Evolutionary conservation across 2,113 vertebrate species (phyloP), one percentile per base, ranked within the genome.

Genomic region (Formicarius rufipectus): DNA sequence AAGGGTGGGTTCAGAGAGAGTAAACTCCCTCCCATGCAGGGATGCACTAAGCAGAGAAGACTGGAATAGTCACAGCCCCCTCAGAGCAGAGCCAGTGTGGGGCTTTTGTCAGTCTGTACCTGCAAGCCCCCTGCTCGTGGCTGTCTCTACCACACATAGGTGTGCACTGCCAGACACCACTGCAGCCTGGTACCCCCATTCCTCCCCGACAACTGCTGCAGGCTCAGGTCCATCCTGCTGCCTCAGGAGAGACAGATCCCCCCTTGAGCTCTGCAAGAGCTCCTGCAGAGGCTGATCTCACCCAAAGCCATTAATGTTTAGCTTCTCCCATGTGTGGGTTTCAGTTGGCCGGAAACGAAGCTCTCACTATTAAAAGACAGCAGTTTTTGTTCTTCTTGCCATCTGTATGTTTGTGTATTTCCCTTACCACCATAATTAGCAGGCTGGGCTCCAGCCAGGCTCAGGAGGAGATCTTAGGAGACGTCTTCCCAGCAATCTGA

Each of bases 361-460:
- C 73, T 79, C 74, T 79, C 8, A 0, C 37, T 56, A 62, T 66
- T 49, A 79, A 47, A 74, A 82, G 71, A 69, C 75, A 58, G 58
- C 93, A 84, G 92, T 55, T 96, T 81, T 67, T 85, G 82, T 50
- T 90, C 78, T 90, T 77, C 79, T 81, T 87, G 56, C 85, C 92
- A 84, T 84, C 90, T 90, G 85, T 37, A 60, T 84, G 79, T 93
- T 82, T 93, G 89, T 95, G 73, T 69, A 40, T 83, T 86, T 91
- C 89, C 88, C 68, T 42, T 84, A 80, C 30, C 72, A 89, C 69
- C 62, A 24, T 68, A 75, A 77, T 52, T 89, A 89, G 85, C 81
- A 79, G 81, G 42, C 79, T 91, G 91, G 89, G 91, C 75, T 76
- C 72, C 72, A 88, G 92, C 79, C 82, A 96, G 93, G 73, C 94